A percentile compares a stretch with the other conserved stretches of the same genome.
phyloP scores from a whole-genome alignment of 1,140 invertebrate species.

The Platyura marginata region DNA sequence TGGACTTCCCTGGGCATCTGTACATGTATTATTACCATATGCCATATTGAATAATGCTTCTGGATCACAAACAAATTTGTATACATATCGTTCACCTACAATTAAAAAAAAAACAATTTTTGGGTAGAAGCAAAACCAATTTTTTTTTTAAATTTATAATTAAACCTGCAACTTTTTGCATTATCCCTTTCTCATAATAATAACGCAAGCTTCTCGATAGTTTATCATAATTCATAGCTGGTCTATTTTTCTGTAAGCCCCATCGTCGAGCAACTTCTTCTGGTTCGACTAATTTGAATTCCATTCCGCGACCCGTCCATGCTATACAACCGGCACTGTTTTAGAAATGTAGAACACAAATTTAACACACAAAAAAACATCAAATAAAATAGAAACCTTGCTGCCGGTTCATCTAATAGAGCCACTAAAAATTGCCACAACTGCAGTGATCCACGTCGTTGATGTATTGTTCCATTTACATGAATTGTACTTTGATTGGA shows the following conservation, averaged over 20 bases:
- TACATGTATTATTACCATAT: conserved; percentile 12
- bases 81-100: conserved; percentile 81
- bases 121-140: too few species aligned
- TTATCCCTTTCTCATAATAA: conserved; percentile 96
- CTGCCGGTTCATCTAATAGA: conserved; percentile 62
- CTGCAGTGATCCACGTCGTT: conserved; percentile 66
- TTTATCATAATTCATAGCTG: conserved; percentile 96
- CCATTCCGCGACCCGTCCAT: conserved; percentile 87
- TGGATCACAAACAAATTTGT: conserved; percentile 90
- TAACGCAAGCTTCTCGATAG: conserved; percentile 80
- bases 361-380: too few species aligned
- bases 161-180: conserved; percentile 86
- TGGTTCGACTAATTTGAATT: conserved; percentile 87
- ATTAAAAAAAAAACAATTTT: too few species aligned
- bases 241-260: conserved; percentile 75
- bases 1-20: not conserved
- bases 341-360: not conserved
- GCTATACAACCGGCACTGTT: conserved; percentile 72
- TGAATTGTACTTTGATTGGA: conserved; percentile 15
- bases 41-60: conserved; percentile 84
- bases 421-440: conserved; percentile 89
- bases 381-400: too few species aligned
- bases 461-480: conserved; percentile 17
- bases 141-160: too few species aligned
- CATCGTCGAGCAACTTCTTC: conserved; percentile 76